phyloP scores from a whole-genome alignment of 1,140 invertebrate genomes.

The Bicyclus anynana region DNA sequence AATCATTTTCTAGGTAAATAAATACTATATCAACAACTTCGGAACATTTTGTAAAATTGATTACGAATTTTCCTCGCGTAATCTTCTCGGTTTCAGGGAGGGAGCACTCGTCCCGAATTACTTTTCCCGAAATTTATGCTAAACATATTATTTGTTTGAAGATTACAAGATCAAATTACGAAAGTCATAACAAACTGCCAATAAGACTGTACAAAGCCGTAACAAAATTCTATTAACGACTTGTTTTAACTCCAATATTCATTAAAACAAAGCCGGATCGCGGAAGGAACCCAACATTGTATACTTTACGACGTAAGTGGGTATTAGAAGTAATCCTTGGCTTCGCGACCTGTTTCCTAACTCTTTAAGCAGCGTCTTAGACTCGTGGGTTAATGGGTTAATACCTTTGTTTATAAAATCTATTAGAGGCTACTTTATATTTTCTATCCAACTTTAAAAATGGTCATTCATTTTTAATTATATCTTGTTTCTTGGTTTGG shows the following conservation, averaged over 20 bases:
- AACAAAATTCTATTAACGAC: conserved; percentile 27
- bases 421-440: not conserved
- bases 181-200: conserved; percentile 11
- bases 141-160: not conserved
- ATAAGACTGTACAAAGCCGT: conserved; percentile 6
- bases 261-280: conserved; percentile 26
- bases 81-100: too few species aligned
- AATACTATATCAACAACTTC: too few species aligned
- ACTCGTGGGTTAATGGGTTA: not conserved
- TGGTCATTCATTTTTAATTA: too few species aligned
- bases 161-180: conserved; percentile 9
- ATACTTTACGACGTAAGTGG: conserved; percentile 26
- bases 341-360: conserved; percentile 21
- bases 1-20: too few species aligned
- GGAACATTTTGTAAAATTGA: not conserved
- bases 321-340: conserved; percentile 27
- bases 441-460: too few species aligned
- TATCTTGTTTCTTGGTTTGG: too few species aligned
- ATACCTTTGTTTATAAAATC: not conserved
- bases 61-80: not conserved
- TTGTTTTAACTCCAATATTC: conserved; percentile 35
- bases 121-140: not conserved
- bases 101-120: not conserved
- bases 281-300: conserved; percentile 19
- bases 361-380: conserved; percentile 21